Percentiles rank a stretch among this genome's conserved stretches.
Evolutionary conservation across 2,888 invertebrate genomes (phyloP).

Genomic region (Dasysyrphus albostriatus): DNA sequence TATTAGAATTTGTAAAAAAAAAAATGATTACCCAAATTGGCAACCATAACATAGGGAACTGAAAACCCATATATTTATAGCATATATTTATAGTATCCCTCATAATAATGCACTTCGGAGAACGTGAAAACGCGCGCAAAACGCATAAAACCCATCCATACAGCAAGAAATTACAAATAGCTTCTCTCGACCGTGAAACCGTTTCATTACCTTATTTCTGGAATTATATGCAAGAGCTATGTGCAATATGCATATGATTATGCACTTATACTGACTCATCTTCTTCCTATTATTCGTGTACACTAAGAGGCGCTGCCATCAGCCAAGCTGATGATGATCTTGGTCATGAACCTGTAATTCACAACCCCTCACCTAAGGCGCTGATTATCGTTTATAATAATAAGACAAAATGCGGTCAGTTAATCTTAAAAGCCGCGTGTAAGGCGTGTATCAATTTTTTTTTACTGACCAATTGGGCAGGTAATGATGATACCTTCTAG

Average conservation of each 20-base stretch:
- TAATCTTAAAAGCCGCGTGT: neutral
- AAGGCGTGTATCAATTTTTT: neutral
- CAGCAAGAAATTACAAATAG: slow-evolving; percentile 36
- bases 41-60: neutral
- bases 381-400: slow-evolving; percentile 65
- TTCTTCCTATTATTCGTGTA: neutral
- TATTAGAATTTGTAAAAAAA: too few relatives aligned
- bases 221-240: neutral
- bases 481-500: slow-evolving; percentile 12
- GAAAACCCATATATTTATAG: neutral
- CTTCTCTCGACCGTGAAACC: slow-evolving; percentile 65
- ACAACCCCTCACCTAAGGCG: slow-evolving; percentile 55
- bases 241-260: neutral
- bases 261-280: neutral
- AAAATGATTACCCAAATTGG: too few relatives aligned
- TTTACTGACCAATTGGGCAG: slow-evolving; percentile 1
- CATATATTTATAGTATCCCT: neutral
- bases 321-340: slow-evolving; percentile 54
- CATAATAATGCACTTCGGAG: neutral
- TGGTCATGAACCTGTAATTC: slow-evolving; percentile 72
- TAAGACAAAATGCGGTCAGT: slow-evolving; percentile 65
- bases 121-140: slow-evolving; percentile 1
- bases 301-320: neutral
- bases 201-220: slow-evolving; percentile 57
- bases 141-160: slow-evolving; percentile 55